These are phyloP conservation scores for Pyrrhia umbra DNA, from an alignment of 2,888 invertebrate species.

Conservation along the genomic window DNA sequence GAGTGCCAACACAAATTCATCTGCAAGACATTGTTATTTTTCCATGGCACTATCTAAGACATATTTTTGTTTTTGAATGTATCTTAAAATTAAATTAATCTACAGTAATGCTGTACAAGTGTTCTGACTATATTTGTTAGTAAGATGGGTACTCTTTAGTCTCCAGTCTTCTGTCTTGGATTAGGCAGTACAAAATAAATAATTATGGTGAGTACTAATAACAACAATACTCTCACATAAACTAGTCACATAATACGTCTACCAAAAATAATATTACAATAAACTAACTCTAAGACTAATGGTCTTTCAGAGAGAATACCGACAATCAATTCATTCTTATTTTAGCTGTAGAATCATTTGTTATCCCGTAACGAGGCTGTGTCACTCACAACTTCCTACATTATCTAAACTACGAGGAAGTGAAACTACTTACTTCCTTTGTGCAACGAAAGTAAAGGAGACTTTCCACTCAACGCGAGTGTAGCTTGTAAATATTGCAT, in stretches of 20 bases:
- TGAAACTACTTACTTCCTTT: conserved; percentile 64
- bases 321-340: conserved; percentile 29
- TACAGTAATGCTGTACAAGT: conserved; percentile 14
- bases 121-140: conserved; percentile 15
- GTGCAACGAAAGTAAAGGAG: conserved; percentile 54
- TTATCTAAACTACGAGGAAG: conserved; percentile 66
- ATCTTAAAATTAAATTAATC: conserved; percentile 12
- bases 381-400: conserved; percentile 63
- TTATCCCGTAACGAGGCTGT: conserved; percentile 52
- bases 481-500: conserved; percentile 2
- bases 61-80: neutral
- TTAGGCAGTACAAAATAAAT: too few relatives aligned
- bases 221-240: too few relatives aligned
- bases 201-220: too few relatives aligned
- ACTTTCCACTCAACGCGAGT: conserved; percentile 58
- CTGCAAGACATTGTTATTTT: too few relatives aligned
- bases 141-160: too few relatives aligned
- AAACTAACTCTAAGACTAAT: conserved; percentile 29
- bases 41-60: too few relatives aligned
- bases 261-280: neutral
- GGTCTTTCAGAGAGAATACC: conserved; percentile 21
- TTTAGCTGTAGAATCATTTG: conserved; percentile 43
- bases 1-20: too few relatives aligned
- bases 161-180: too few relatives aligned
- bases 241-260: too few relatives aligned